A percentile compares a stretch with the other conserved stretches of the same genome.
Evolutionary conservation across 2,888 invertebrate genomes (phyloP).

Genomic region (Homarus gammarus): DNA sequence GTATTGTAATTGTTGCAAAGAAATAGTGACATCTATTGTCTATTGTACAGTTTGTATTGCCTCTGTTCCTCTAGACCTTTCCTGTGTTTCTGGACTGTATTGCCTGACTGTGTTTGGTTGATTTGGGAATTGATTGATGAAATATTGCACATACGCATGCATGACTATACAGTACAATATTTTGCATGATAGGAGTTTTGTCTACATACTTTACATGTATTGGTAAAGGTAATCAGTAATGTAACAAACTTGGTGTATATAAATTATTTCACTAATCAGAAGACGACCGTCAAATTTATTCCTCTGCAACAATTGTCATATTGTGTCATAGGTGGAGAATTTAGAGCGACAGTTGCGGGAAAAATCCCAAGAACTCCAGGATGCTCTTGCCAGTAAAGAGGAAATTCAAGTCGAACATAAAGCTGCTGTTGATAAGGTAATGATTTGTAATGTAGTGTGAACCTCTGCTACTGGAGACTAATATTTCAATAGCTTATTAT

Average conservation of each 20-base stretch:
- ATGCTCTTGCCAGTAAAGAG: constrained; percentile 43
- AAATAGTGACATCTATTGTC: neutral
- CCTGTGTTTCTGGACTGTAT: neutral
- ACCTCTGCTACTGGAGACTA: too few species aligned
- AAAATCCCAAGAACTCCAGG: constrained; percentile 53
- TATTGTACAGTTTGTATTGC: neutral
- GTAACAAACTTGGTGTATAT: neutral
- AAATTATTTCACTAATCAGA: neutral
- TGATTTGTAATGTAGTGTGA: neutral
- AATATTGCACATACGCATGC: constrained; percentile 41
- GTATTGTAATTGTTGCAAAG: too few species aligned
- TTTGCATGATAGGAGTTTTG: constrained; percentile 22
- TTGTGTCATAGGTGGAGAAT: constrained; percentile 65
- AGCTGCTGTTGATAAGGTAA: constrained; percentile 71
- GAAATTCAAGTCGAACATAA: constrained; percentile 47
- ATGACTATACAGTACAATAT: constrained; percentile 45
- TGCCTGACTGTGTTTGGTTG: neutral
- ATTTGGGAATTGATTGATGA: neutral
- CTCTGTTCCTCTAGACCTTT: neutral
- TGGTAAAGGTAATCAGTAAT: neutral
- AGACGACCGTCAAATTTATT: neutral
- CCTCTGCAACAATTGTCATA: constrained; percentile 37
- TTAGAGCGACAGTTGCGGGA: constrained; percentile 73
- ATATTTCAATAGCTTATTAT: neutral
- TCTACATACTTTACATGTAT: neutral